Percentiles rank a stretch among this genome's conserved stretches.
phyloP scores from a whole-genome alignment of 2,797 vertebrate species.

The Heterohyrax brucei region DNA sequence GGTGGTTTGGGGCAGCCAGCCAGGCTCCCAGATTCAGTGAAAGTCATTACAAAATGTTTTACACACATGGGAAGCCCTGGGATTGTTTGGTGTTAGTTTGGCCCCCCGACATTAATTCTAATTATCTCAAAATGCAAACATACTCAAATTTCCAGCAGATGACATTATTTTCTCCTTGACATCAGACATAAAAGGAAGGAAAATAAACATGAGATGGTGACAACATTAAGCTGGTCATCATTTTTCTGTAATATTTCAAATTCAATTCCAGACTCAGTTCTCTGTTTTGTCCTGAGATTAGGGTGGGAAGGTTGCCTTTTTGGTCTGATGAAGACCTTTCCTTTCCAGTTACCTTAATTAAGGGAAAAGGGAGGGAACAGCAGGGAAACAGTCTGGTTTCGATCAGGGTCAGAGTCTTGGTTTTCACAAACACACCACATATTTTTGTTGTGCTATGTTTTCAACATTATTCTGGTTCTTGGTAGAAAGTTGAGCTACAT shows the following conservation, averaged over 20 bases:
- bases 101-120: slow-evolving; percentile 92
- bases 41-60: slow-evolving; percentile 91
- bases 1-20: slow-evolving; percentile 88
- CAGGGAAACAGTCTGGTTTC: slow-evolving; percentile 90
- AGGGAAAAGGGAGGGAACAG: slow-evolving; percentile 74
- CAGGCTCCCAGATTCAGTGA: slow-evolving; percentile 90
- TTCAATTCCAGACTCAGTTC: slow-evolving; percentile 89
- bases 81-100: slow-evolving; percentile 88
- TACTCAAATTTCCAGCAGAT: slow-evolving; percentile 90
- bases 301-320: slow-evolving; percentile 87
- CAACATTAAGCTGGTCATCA: slow-evolving; percentile 90
- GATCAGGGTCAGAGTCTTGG: slow-evolving; percentile 88
- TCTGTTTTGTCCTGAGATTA: slow-evolving; percentile 90
- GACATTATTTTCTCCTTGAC: slow-evolving; percentile 91
- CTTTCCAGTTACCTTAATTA: slow-evolving; percentile 90
- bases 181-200: slow-evolving; percentile 92
- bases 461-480: slow-evolving; percentile 84
- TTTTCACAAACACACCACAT: slow-evolving; percentile 84
- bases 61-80: slow-evolving; percentile 89
- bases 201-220: slow-evolving; percentile 91
- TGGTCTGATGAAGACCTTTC: slow-evolving; percentile 89
- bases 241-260: slow-evolving; percentile 91
- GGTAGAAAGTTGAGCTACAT: slow-evolving; percentile 74
- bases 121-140: slow-evolving; percentile 93
- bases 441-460: slow-evolving; percentile 87